These are phyloP conservation scores for Malachius bipustulatus DNA, from an alignment of 2,888 invertebrate genomes.

Conservation along the genomic window DNA sequence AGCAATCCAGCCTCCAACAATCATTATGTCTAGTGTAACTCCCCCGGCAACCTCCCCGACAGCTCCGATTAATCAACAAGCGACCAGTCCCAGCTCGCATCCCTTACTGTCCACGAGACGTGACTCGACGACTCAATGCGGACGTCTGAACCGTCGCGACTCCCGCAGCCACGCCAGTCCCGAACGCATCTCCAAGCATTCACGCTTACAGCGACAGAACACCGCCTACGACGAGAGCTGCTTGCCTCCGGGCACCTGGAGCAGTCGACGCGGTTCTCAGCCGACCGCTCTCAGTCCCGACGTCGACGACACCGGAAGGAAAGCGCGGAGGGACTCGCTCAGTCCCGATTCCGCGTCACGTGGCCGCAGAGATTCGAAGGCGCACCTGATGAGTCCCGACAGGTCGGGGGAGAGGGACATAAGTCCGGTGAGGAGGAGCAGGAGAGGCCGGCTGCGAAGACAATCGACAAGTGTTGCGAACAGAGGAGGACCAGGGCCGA, in stretches of 20 bases:
- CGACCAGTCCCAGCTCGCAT: slow-evolving; percentile 40
- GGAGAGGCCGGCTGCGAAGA: slow-evolving; percentile 57
- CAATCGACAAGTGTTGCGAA: slow-evolving; percentile 68
- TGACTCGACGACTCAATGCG: slow-evolving; percentile 79
- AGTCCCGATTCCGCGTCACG: slow-evolving; percentile 80
- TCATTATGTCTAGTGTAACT: slow-evolving; percentile 71
- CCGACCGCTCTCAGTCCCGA: slow-evolving; percentile 74
- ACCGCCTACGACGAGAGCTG: slow-evolving; percentile 81
- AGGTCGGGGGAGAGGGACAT: slow-evolving; percentile 65
- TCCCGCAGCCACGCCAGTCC: slow-evolving; percentile 55
- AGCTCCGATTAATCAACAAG: slow-evolving; percentile 36
- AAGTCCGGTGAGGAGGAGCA: slow-evolving; percentile 62
- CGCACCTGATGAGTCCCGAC: slow-evolving; percentile 71
- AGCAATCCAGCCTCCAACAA: slow-evolving; percentile 59
- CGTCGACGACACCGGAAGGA: slow-evolving; percentile 53
- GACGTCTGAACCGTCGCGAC: slow-evolving; percentile 51
- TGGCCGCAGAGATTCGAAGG: slow-evolving; percentile 60
- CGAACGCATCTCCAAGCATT: slow-evolving; percentile 38
- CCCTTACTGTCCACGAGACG: slow-evolving; percentile 47
- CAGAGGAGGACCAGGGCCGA: slow-evolving; percentile 29
- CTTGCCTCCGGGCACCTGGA: slow-evolving; percentile 51
- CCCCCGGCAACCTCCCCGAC: slow-evolving; percentile 74
- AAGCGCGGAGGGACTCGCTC: slow-evolving; percentile 72
- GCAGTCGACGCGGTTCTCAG: slow-evolving; percentile 65
- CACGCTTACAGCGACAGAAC: slow-evolving; percentile 69